phyloP scores from a whole-genome alignment of 2,113 vertebrate species.

The Brachionichthys hirsutus region DNA sequence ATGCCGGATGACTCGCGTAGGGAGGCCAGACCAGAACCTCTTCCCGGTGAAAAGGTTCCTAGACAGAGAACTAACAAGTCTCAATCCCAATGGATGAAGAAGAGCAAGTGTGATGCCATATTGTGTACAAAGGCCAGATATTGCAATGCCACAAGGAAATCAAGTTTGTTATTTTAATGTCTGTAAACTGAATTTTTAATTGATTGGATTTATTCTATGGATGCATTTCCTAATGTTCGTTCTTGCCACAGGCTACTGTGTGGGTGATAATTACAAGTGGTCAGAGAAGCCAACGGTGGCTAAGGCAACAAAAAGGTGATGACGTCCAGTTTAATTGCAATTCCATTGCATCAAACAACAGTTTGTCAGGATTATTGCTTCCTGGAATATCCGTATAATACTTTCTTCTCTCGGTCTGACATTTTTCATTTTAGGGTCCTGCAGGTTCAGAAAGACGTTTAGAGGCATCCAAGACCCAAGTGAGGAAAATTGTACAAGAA shows the following conservation, averaged over 20 bases:
- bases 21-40: neutral
- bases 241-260: neutral
- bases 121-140: neutral
- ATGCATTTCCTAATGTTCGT: constrained; percentile 9
- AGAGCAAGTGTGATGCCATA: neutral
- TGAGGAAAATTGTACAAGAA: neutral
- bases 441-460: neutral
- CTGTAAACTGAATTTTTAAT: neutral
- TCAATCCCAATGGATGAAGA: constrained; percentile 27
- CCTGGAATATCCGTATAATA: neutral
- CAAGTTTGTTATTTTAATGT: constrained; percentile 26
- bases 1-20: fast-evolving
- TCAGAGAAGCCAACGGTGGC: neutral
- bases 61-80: neutral
- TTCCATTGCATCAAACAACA: too few species aligned
- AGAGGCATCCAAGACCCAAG: neutral
- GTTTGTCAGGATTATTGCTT: neutral
- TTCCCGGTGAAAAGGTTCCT: neutral
- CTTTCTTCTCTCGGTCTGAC: neutral
- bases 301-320: constrained; percentile 19
- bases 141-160: neutral
- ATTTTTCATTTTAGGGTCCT: neutral
- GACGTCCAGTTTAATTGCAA: neutral
- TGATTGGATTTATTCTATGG: neutral
- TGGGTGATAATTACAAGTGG: constrained; percentile 38